Base-by-base conservation (phyloP, 1,140 invertebrate genomes). In the Lepidurus arcticus region DNA sequence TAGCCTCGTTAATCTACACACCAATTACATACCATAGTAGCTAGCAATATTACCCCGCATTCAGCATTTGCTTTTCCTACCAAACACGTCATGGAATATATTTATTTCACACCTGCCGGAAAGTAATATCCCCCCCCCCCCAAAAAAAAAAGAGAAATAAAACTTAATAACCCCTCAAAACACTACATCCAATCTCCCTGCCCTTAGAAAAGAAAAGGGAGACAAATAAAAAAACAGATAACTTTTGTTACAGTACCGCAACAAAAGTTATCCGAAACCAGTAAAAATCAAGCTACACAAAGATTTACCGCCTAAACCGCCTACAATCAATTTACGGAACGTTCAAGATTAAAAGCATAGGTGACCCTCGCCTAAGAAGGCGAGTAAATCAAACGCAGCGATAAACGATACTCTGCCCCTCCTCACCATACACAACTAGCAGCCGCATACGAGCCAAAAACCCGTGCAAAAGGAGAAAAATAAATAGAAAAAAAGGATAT, bases 321-420 rank as follows among this genome's bases (percentile, higher is more conserved):
- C 53, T 13, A 65, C 53, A 65, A 65, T 65, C 21, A 65, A 65
- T 65, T 65, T 21, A 7, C 53, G 16, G 53, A 65, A 13, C 16
- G 16, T 13, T 21, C 53, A 65, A 65, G 53, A 65, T 65, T 13
- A 65, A 65, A 65, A 65, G 53, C 53, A 65, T 65, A 65, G 53
- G 53, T 65, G 53, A 65, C 53, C 53, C 21, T 13, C 53, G 21
- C 53, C 53, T 65, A 13, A 21, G 6, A 13, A 65, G 16, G 13
- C 53, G 21, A 13, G 53, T 65, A 65, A 65, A 65, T 65, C 53
- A 65, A 65, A 21, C 5, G 16, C 16, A 65, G 21, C 53, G 53
- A 65, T 65, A 65, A 65, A 65, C 53, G 53, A 65, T 65, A 65
- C 53, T 65, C 45, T 47, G 16, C 45, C 45, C 53, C 13, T 16